These are phyloP conservation scores for Lineus longissimus DNA, from an alignment of 1,140 invertebrate genomes.

Conservation along the genomic window DNA sequence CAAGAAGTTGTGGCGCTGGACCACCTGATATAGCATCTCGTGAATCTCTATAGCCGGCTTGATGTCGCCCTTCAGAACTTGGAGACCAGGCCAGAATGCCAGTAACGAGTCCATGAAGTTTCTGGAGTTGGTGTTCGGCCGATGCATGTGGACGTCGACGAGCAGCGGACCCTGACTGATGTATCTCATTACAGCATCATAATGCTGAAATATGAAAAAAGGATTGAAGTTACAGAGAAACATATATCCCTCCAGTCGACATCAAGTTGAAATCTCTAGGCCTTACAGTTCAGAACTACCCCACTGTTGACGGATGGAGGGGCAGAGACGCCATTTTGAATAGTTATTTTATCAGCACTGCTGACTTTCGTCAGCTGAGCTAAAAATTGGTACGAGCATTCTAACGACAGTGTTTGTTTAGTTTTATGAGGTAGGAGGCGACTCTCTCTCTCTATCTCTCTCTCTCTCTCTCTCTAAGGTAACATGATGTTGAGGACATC, in stretches of 20 bases:
- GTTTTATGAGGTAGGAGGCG: too few relatives aligned
- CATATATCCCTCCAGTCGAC: background rate
- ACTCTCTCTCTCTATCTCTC: too few relatives aligned
- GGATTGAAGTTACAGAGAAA: background rate
- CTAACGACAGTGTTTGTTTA: too few relatives aligned
- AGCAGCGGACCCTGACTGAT: constrained; percentile 88
- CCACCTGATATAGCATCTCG: constrained; percentile 80
- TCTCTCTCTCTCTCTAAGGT: too few relatives aligned
- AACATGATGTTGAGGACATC: too few relatives aligned
- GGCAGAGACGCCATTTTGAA: too few relatives aligned
- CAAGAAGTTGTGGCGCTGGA: constrained; percentile 93
- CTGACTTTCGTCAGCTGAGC: too few relatives aligned
- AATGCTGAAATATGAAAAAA: constrained; percentile 64
- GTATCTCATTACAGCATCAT: constrained; percentile 97
- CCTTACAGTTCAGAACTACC: background rate
- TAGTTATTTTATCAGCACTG: too few relatives aligned
- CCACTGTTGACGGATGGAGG: too few relatives aligned
- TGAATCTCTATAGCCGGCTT: constrained; percentile 96
- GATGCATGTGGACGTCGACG: constrained; percentile 97
- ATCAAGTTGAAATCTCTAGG: constrained; percentile 18
- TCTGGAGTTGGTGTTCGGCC: constrained; percentile 88
- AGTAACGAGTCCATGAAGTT: constrained; percentile 97
- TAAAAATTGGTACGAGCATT: too few relatives aligned
- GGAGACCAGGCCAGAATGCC: constrained; percentile 97
- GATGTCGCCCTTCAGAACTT: constrained; percentile 87